Base-by-base conservation (phyloP, 1,140 invertebrate species). In the Antheraea mylitta region DNA sequence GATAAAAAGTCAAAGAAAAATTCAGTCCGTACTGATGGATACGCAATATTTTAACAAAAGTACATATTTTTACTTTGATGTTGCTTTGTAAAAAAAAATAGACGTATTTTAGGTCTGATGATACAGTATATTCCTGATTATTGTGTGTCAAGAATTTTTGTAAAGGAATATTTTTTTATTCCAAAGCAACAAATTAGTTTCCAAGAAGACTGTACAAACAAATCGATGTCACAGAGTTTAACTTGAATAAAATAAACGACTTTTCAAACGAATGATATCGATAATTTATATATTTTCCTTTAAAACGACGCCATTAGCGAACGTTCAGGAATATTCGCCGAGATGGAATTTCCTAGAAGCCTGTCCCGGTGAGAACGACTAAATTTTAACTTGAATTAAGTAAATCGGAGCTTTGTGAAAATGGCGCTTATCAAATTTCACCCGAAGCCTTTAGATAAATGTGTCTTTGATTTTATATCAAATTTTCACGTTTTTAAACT, bases 271-370 rank as follows among this genome's bases (percentile, higher is more conserved):
- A 75, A 80, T 85, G 79, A 81, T 89, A 84, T 85, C 82, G 86
- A 89, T 89, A 89, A 87, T 83, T 87, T 89, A 87, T 89, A 87
- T 89, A 86, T 87, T 84, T 81, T 82, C 77, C 77, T 81, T 82
- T 81, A 82, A 83, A 86, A 79, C 76, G 79, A 78, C 64, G 80
- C 83, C 83, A 89, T 89, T 89, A 89, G 77, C 75, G 80, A 86
- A 83, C 80, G 81, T 85, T 86, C 71, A 0, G 9, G 18, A 53
- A 65, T 65, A 48, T 22, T 65, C 64, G 16, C 6, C 18, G 64
- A 53, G 38, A 9, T 22, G 38, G 22, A 22, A 22, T 61, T 53
- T 61, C 60, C 19, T 16, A 22, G 60, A 61, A 61, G 60, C 13
- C 60, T 19, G 59, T n/a, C 22, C 58, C 22, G 18, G 18, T 19